Evolutionary conservation across 1,140 invertebrate species (phyloP).

Genomic region (Lepidurus apus): DNA sequence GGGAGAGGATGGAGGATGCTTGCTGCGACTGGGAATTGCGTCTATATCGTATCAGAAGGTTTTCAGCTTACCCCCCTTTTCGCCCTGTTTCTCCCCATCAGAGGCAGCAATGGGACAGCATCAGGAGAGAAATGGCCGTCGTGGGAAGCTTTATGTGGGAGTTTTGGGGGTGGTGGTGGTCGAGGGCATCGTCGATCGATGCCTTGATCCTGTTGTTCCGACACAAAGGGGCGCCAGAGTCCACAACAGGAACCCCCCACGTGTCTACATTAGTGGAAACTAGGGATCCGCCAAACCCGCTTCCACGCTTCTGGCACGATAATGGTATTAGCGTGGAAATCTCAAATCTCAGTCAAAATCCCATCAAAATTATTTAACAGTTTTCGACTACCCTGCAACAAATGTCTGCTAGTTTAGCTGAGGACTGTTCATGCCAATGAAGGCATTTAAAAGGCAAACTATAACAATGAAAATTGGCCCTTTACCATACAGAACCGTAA

Average conservation of each 20-base stretch:
- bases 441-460: too few species aligned
- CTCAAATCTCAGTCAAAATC: too few species aligned
- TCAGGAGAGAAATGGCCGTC: neutral
- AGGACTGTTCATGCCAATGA: too few species aligned
- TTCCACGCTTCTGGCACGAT: too few species aligned
- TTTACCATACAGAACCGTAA: too few species aligned
- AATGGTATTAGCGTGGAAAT: too few species aligned
- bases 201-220: conserved; percentile 18
- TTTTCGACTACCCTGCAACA: too few species aligned
- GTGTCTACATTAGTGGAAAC: neutral
- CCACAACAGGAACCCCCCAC: conserved; percentile 20
- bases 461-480: too few species aligned
- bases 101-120: neutral
- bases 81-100: neutral
- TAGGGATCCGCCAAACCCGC: too few species aligned
- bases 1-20: neutral
- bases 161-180: neutral
- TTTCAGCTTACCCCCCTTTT: neutral
- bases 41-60: neutral
- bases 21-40: neutral
- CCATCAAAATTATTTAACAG: too few species aligned
- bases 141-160: neutral
- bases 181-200: conserved; percentile 17
- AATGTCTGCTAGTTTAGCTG: too few species aligned
- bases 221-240: conserved; percentile 8